Percentiles rank a stretch among this genome's conserved stretches.
Conservation (phyloP, 2,113 vertebrate genomes). For the Verasper variegatus region DNA sequence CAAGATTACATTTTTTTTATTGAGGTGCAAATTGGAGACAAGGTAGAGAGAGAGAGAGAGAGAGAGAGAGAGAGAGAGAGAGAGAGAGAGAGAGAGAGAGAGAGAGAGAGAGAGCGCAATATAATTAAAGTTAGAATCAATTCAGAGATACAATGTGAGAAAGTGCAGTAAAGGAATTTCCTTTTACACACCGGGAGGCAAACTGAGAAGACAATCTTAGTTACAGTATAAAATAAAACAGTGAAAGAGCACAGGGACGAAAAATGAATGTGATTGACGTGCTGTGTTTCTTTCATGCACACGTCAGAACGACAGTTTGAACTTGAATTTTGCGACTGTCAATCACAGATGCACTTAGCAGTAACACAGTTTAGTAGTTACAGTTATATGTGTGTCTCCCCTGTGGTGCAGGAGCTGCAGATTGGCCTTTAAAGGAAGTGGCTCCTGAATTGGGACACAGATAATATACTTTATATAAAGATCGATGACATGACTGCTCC, state of each 20-base stretch:
- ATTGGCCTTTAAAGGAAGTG: too few relatives aligned
- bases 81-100: too few relatives aligned
- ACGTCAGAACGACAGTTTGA: not conserved
- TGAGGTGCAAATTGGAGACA: not conserved
- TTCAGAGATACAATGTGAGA: not conserved
- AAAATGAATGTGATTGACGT: not conserved
- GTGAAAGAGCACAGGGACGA: not conserved
- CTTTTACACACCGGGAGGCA: not conserved
- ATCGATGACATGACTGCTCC: too few relatives aligned
- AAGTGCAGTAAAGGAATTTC: not conserved
- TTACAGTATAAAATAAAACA: not conserved
- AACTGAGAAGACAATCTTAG: not conserved
- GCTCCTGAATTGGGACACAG: too few relatives aligned
- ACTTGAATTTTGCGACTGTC: constrained; percentile 1
- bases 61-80: not conserved
- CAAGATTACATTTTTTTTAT: not conserved
- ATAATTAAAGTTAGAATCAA: not conserved
- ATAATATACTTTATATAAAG: too few relatives aligned
- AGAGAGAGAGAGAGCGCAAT: too few relatives aligned
- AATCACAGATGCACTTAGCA: not conserved
- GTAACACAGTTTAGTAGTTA: not conserved
- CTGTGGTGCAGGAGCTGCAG: not conserved
- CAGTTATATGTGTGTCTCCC: not conserved
- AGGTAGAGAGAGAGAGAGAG: not conserved
- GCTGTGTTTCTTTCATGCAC: not conserved